A percentile compares a stretch with the other conserved stretches of the same genome.
Conservation (phyloP, 2,113 vertebrate genomes). For the Vulpes ferrilata region DNA sequence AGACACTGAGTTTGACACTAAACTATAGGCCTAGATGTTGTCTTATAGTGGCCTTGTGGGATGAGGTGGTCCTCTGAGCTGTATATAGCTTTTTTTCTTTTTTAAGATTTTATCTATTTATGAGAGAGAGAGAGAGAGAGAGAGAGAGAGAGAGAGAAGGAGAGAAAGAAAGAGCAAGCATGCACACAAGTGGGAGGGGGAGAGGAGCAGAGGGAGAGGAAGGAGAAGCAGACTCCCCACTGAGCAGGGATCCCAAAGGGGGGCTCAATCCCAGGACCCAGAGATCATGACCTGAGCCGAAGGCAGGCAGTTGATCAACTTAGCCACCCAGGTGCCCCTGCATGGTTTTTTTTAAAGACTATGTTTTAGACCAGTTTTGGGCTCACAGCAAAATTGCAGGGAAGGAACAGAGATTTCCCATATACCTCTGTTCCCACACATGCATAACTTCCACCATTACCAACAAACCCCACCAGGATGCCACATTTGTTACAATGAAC, state of each 20-base stretch:
- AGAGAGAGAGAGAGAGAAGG: no score
- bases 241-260: no score
- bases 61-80: not conserved
- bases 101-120: not conserved
- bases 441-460: not conserved
- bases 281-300: no score
- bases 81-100: not conserved
- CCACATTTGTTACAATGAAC: not conserved
- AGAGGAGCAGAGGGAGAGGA: no score
- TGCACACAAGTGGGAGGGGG: no score
- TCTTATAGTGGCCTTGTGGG: not conserved
- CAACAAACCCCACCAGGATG: not conserved
- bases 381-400: slow-evolving; percentile 15
- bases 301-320: no score
- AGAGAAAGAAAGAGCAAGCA: no score
- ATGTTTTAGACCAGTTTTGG: slow-evolving; percentile 50
- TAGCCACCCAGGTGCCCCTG: no score
- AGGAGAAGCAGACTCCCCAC: no score
- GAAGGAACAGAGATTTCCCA: not conserved
- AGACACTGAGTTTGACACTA: not conserved
- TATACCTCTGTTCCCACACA: not conserved
- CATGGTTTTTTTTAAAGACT: not conserved
- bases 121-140: no score
- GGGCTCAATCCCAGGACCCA: no score
- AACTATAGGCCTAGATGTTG: not conserved